Conservation (phyloP, 2,113 vertebrate genomes). For the Zootoca vivipara region DNA sequence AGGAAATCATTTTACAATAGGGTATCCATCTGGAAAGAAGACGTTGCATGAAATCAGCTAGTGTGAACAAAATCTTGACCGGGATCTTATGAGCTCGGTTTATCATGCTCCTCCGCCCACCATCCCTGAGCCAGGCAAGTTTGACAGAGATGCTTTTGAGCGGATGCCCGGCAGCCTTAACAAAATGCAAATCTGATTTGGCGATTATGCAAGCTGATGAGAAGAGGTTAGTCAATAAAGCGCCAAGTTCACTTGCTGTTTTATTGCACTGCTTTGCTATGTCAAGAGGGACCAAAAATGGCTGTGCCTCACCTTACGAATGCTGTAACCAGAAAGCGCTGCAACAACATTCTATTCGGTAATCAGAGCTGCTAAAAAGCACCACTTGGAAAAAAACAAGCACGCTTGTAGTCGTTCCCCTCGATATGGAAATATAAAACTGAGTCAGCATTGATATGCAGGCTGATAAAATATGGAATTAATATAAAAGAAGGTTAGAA, state of each 20-base stretch:
- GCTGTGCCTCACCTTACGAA: constrained; percentile 38
- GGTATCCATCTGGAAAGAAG: constrained; percentile 83
- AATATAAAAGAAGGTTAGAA: constrained; percentile 46
- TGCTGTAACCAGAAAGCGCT: constrained; percentile 7
- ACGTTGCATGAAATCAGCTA: constrained; percentile 68
- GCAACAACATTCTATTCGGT: background rate
- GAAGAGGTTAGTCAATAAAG: constrained; percentile 75
- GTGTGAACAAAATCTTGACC: constrained; percentile 80
- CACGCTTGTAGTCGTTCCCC: constrained; percentile 25
- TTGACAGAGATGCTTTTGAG: constrained; percentile 68
- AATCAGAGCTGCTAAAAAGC: background rate
- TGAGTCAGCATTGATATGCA: background rate
- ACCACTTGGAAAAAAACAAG: background rate
- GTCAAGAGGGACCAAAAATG: constrained; percentile 45
- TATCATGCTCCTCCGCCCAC: constrained; percentile 55
- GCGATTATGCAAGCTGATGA: constrained; percentile 72
- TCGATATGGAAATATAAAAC: constrained; percentile 25
- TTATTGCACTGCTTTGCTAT: constrained; percentile 50
- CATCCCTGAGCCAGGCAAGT: constrained; percentile 31
- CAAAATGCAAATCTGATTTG: constrained; percentile 74
- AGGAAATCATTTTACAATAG: constrained; percentile 78
- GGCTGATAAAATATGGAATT: background rate
- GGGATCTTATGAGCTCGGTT: constrained; percentile 68
- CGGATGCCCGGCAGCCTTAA: constrained; percentile 61
- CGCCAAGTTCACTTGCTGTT: constrained; percentile 62